Percentiles rank a stretch among this genome's conserved stretches.
Evolutionary conservation across 1,140 invertebrate species (phyloP).

Genomic region (Coenobita brevimanus): DNA sequence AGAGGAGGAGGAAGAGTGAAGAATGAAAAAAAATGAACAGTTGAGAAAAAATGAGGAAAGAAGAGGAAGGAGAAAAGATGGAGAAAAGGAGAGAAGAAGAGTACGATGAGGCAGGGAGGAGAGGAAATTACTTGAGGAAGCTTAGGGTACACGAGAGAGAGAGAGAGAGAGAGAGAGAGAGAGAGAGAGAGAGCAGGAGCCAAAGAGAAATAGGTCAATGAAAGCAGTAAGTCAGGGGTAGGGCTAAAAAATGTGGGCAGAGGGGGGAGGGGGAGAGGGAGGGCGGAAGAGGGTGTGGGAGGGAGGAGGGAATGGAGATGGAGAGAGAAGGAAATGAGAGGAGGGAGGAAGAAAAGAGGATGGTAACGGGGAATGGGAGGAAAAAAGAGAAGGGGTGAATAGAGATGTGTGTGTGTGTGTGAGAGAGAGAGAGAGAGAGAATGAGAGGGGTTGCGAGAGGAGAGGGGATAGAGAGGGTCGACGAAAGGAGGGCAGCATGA

Average conservation of each 20-base stretch:
- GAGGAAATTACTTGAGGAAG: too few species aligned
- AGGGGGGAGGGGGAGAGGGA: not conserved
- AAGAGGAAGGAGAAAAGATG: not conserved
- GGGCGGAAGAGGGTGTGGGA: too few species aligned
- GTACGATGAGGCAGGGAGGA: not conserved
- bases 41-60: not conserved
- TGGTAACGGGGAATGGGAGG: not conserved
- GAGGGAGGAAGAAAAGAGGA: not conserved
- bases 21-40: too few species aligned
- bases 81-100: too few species aligned
- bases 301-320: too few species aligned
- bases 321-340: not conserved
- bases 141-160: too few species aligned
- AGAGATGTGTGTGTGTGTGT: too few species aligned
- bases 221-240: not conserved
- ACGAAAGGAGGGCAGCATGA: not conserved
- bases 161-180: slow-evolving; percentile 17
- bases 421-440: not conserved
- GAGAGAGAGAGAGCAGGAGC: not conserved
- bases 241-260: not conserved
- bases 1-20: not conserved
- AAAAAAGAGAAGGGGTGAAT: not conserved
- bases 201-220: not conserved
- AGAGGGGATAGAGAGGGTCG: not conserved
- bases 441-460: not conserved